Conservation (phyloP, 1,140 invertebrate genomes). For the Neodiprion virginianus region DNA sequence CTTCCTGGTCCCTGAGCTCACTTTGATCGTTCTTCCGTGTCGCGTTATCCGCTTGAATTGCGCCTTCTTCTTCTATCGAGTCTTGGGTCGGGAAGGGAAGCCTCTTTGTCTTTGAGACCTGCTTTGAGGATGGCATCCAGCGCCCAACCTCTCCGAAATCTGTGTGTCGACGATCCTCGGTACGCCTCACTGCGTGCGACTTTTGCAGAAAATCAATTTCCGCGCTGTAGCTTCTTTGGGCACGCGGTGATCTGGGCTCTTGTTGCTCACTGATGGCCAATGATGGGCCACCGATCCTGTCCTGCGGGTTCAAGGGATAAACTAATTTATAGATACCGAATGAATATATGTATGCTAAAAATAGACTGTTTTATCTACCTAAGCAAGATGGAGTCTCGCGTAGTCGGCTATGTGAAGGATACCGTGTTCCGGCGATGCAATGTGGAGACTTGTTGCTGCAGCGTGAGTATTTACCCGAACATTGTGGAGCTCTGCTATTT, state of each 20-base stretch:
- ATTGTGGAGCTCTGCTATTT: slow-evolving; percentile 67
- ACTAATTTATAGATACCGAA: background rate
- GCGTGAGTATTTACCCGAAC: slow-evolving; percentile 62
- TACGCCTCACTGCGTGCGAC: slow-evolving; percentile 47
- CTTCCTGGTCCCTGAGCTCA: background rate
- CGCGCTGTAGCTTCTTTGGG: slow-evolving; percentile 48
- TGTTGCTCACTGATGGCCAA: slow-evolving; percentile 44
- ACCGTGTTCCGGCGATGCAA: slow-evolving; percentile 59
- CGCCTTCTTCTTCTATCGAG: background rate
- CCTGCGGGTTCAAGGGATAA: slow-evolving; percentile 29
- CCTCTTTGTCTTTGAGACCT: background rate
- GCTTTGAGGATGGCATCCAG: background rate
- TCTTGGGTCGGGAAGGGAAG: background rate
- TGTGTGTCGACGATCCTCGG: slow-evolving; percentile 47
- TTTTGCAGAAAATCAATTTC: slow-evolving; percentile 48
- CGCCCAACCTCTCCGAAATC: slow-evolving; percentile 33
- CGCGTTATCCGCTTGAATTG: background rate
- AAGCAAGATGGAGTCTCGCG: slow-evolving; percentile 53
- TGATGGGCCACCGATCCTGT: slow-evolving; percentile 40
- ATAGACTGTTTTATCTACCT: slow-evolving; percentile 34
- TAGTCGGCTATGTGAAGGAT: slow-evolving; percentile 63
- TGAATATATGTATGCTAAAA: background rate
- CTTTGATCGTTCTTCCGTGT: background rate
- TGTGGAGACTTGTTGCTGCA: slow-evolving; percentile 59
- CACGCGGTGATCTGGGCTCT: slow-evolving; percentile 49